phyloP scores from a whole-genome alignment of 2,113 vertebrate species.

The Tetrao urogallus region DNA sequence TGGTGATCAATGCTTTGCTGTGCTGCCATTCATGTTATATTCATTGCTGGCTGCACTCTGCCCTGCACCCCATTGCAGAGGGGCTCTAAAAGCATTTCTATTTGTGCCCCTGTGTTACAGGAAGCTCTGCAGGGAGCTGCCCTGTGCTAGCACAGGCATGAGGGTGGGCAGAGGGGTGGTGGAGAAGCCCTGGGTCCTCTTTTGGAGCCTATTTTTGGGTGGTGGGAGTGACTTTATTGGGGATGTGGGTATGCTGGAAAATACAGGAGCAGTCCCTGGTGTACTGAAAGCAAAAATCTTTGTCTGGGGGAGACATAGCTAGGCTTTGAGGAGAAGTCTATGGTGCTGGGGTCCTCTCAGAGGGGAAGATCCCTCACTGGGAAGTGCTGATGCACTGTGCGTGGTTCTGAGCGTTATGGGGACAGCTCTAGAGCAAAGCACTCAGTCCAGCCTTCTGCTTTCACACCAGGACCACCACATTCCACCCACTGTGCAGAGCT shows the following conservation, averaged over 20 bases:
- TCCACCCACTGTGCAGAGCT: neutral
- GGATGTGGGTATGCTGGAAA: neutral
- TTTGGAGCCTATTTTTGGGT: fast-evolving
- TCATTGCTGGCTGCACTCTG: slow-evolving; percentile 57
- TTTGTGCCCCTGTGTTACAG: slow-evolving; percentile 35
- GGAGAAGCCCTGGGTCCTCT: neutral
- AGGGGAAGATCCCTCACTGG: neutral
- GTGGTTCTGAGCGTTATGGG: fast-evolving
- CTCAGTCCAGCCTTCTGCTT: neutral
- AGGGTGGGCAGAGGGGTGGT: fast-evolving
- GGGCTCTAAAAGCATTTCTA: slow-evolving; percentile 50
- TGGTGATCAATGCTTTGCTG: neutral
- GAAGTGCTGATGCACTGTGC: neutral
- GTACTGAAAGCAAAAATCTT: neutral
- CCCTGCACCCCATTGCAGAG: neutral
- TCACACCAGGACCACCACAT: fast-evolving
- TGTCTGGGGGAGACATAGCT: fast-evolving
- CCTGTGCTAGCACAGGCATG: neutral
- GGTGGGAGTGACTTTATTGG: neutral
- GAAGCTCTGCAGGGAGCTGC: neutral
- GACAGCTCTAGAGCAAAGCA: fast-evolving
- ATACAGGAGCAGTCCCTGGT: neutral
- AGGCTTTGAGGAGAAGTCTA: neutral
- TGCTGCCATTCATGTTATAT: slow-evolving; percentile 21
- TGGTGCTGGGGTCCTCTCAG: neutral